Percentiles rank a stretch among this genome's conserved stretches.
phyloP scores from a whole-genome alignment of 2,888 invertebrate species.

The Volucella zonaria region DNA sequence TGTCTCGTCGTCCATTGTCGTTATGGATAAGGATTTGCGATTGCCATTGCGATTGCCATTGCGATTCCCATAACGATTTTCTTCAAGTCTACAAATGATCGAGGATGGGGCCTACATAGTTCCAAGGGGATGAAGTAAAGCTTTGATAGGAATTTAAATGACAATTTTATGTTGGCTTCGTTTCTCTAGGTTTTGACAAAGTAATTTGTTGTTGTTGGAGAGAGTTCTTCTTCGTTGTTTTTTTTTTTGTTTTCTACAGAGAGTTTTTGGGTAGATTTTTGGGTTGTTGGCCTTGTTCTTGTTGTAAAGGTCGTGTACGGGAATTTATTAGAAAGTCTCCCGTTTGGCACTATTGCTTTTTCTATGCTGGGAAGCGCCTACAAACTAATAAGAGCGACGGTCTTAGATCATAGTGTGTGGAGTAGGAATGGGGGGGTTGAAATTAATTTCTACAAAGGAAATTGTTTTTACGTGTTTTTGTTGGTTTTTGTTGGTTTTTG shows the following conservation, averaged over 20 bases:
- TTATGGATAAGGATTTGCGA: slow-evolving; percentile 41
- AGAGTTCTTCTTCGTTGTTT: background rate
- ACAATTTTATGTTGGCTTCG: slow-evolving; percentile 49
- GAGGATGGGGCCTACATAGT: background rate
- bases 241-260: slow-evolving; percentile 16
- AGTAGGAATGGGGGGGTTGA: slow-evolving; percentile 2
- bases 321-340: slow-evolving; percentile 49
- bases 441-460: slow-evolving; percentile 56
- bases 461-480: slow-evolving; percentile 47
- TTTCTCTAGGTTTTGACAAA: background rate
- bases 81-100: background rate
- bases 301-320: slow-evolving; percentile 59
- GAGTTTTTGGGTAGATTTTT: slow-evolving; percentile 11
- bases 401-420: background rate
- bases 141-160: slow-evolving; percentile 72
- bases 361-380: background rate
- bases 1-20: slow-evolving; percentile 38
- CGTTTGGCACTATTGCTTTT: slow-evolving; percentile 26
- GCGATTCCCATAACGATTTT: too few relatives aligned
- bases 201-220: slow-evolving; percentile 45
- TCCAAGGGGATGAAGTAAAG: background rate
- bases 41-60: too few relatives aligned
- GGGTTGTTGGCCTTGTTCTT: background rate
- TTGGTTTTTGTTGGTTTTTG: background rate
- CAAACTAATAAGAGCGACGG: slow-evolving; percentile 6